These are phyloP conservation scores for Netelia melanura DNA, from an alignment of 2,888 invertebrate species.

Conservation along the genomic window DNA sequence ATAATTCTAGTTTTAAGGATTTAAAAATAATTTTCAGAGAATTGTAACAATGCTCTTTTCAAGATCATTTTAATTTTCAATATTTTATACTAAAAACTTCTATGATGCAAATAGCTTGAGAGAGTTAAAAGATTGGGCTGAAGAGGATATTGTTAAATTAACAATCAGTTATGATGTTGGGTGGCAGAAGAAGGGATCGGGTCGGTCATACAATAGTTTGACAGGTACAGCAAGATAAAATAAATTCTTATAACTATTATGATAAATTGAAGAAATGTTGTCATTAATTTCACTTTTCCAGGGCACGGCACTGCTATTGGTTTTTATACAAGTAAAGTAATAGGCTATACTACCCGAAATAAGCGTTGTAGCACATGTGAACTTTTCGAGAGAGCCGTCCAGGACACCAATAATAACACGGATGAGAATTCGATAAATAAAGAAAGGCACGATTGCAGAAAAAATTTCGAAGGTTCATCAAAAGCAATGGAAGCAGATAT, in stretches of 20 bases:
- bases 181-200: conserved; percentile 63
- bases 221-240: conserved; percentile 45
- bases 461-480: conserved; percentile 63
- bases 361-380: not conserved
- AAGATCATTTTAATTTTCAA: not conserved
- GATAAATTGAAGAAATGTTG: not conserved
- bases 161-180: conserved; percentile 54
- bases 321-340: not conserved
- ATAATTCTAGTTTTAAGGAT: too few species aligned
- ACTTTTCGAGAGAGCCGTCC: not conserved
- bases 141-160: not conserved
- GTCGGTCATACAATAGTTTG: conserved; percentile 61
- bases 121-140: not conserved
- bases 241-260: not conserved
- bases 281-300: not conserved
- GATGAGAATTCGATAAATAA: not conserved
- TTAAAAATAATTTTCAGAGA: not conserved
- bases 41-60: not conserved
- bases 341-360: not conserved
- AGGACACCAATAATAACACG: not conserved
- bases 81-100: not conserved
- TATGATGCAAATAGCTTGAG: conserved; percentile 4
- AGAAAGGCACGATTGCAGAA: not conserved
- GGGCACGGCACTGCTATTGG: conserved; percentile 28
- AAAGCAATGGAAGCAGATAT: conserved; percentile 70